These are phyloP conservation scores for Acleris sparsana DNA, from an alignment of 2,888 invertebrate genomes.

Conservation along the genomic window DNA sequence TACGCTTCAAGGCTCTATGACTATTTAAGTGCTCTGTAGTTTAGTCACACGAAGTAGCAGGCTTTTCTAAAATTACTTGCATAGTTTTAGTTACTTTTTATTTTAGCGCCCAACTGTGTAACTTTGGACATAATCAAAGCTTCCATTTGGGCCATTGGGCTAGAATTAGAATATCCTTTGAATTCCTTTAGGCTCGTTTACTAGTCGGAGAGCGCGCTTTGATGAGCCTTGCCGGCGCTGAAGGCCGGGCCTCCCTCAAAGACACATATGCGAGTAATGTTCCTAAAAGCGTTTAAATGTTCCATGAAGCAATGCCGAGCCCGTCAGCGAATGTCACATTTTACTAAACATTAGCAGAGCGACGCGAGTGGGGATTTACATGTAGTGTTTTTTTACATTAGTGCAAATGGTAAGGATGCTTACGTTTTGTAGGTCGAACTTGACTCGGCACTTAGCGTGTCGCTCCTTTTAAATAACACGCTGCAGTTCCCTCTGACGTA, in stretches of 20 bases:
- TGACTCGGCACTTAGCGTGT: conserved; percentile 31
- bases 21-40: too few species aligned
- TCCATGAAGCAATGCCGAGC: conserved; percentile 26
- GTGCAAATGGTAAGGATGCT: conserved; percentile 26
- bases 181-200: conserved; percentile 6
- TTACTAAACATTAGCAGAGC: conserved; percentile 30
- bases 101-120: too few species aligned
- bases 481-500: conserved; percentile 14
- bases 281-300: conserved; percentile 40
- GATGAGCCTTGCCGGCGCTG: conserved; percentile 9
- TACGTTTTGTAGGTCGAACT: conserved; percentile 28
- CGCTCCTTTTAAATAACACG: conserved; percentile 23
- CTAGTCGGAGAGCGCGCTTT: conserved; percentile 14
- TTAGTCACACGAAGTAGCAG: too few species aligned
- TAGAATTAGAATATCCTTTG: conserved; percentile 6
- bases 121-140: too few species aligned
- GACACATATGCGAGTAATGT: conserved; percentile 37
- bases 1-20: too few species aligned
- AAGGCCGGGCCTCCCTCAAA: conserved; percentile 10
- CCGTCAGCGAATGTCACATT: conserved; percentile 22
- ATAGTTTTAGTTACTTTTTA: too few species aligned
- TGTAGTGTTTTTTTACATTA: conserved; percentile 30
- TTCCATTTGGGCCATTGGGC: too few species aligned
- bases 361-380: conserved; percentile 19
- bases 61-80: too few species aligned